Evolutionary conservation across 2,113 vertebrate genomes (phyloP).

Genomic region (Nothobranchius furzeri): DNA sequence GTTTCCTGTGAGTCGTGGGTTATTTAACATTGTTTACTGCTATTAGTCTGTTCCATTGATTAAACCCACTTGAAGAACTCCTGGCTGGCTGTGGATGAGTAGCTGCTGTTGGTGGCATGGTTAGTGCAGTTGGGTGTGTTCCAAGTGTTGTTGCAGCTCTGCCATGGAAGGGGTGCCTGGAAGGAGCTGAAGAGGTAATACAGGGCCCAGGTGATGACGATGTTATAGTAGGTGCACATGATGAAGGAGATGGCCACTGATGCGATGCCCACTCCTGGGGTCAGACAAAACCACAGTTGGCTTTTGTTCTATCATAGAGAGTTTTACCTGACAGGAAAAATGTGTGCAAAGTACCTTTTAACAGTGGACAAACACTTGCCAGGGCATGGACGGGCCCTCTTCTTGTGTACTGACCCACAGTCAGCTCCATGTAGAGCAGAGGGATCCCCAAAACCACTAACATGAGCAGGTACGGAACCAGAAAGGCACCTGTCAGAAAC

Average conservation of each 20-base stretch:
- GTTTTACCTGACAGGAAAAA: background rate
- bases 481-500: slow-evolving; percentile 73
- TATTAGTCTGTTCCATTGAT: background rate
- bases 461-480: slow-evolving; percentile 81
- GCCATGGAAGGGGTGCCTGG: slow-evolving; percentile 75
- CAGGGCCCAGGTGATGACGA: slow-evolving; percentile 80
- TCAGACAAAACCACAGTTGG: background rate
- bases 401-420: slow-evolving; percentile 75
- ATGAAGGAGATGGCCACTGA: slow-evolving; percentile 82
- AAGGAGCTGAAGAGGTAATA: slow-evolving; percentile 83
- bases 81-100: slow-evolving; percentile 77
- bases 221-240: slow-evolving; percentile 81
- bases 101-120: slow-evolving; percentile 61
- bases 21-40: slow-evolving; percentile 5
- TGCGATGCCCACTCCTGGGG: slow-evolving; percentile 78
- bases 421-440: slow-evolving; percentile 81
- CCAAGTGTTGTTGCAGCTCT: slow-evolving; percentile 82
- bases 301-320: background rate
- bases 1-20: no score
- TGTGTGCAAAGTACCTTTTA: slow-evolving; percentile 72
- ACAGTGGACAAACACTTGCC: slow-evolving; percentile 72
- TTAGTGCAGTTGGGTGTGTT: slow-evolving; percentile 74
- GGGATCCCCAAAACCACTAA: slow-evolving; percentile 79
- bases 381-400: slow-evolving; percentile 77
- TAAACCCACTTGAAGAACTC: slow-evolving; percentile 78